Base-by-base conservation (phyloP, 64 coral and sea anemone species). In the Montipora efflorescens region DNA sequence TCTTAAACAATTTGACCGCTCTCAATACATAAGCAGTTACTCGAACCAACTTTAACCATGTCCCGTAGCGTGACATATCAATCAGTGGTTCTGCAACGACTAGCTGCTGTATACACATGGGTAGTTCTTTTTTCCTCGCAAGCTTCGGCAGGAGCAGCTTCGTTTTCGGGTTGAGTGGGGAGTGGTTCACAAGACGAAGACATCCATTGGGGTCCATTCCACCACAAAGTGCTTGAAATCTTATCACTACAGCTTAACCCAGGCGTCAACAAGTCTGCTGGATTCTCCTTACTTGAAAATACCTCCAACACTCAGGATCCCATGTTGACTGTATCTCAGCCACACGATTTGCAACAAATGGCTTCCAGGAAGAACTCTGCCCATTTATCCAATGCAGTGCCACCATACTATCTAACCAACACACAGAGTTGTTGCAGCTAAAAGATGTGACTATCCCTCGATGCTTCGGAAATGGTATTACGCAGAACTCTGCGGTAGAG, bases 251-350 rank as follows among this genome's bases (percentile, higher is more conserved):
- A 73, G 43, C 59, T 68, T 50, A 64, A n/a, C 16, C 71, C 71
- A 15, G 72, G 87, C 5, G 72, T 89, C 14, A 89, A 47, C 69
- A 89, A 75, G 8, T 89, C 87, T 48, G 71, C 87, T 1, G 71
- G 87, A 50, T 89, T 76, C 16, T 62, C 87, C 50, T 48, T 73
- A 4, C 87, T 51, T 36, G 87, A 89, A 72, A 89, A 4, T 59
- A 53, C 8, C 47, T 76, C 67, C 67, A 89, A 57, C 45, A 74
- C 7, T 75, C 47, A 74, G 47, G 87, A 49, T 89, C 70, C 68
- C 68, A 77, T 50, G 49, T 72, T 16, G 87, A 89, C 87, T 89
- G 87, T 69, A 77, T 89, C 43, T 89, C 87, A 11, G 14, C 46
- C 7, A 77, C 72, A 19, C 87, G 87, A 75, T 89, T 89, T 15